Conservation (phyloP, 2,113 vertebrate genomes). For the Cebus imitator region DNA sequence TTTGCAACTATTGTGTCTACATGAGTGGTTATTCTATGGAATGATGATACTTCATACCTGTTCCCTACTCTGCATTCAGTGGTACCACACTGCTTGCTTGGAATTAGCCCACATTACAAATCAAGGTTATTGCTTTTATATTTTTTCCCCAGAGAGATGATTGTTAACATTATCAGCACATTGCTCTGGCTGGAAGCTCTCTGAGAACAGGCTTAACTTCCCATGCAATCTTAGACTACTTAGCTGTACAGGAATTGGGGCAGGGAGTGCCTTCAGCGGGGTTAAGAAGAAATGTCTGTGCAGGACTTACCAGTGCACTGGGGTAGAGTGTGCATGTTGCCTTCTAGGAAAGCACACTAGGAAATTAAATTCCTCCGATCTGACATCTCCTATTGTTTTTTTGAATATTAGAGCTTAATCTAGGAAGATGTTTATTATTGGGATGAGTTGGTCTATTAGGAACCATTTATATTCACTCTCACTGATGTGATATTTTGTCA, state of each 20-base stretch:
- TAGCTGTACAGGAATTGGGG: neutral
- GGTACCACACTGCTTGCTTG: neutral
- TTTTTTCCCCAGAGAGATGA: neutral
- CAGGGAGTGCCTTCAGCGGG: neutral
- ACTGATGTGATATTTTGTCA: neutral
- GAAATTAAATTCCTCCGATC: neutral
- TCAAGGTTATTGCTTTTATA: neutral
- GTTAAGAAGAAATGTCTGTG: neutral
- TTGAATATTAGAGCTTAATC: neutral
- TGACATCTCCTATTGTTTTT: neutral
- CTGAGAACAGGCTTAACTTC: neutral
- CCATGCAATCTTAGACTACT: neutral
- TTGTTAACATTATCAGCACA: neutral
- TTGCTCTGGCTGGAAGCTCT: neutral
- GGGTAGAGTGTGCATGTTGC: neutral
- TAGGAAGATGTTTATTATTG: constrained; percentile 3
- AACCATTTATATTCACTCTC: neutral
- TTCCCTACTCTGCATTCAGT: neutral
- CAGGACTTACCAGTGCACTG: fast-evolving
- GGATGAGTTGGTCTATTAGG: neutral
- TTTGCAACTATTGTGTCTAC: neutral
- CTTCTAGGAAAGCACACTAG: neutral
- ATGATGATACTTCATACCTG: neutral
- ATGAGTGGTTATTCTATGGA: neutral
- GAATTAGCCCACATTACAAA: neutral